Evolutionary conservation across 30 jellyfish, hydroid and myxozoan genomes (phyloP).

Genomic region (Aurelia sp.): DNA sequence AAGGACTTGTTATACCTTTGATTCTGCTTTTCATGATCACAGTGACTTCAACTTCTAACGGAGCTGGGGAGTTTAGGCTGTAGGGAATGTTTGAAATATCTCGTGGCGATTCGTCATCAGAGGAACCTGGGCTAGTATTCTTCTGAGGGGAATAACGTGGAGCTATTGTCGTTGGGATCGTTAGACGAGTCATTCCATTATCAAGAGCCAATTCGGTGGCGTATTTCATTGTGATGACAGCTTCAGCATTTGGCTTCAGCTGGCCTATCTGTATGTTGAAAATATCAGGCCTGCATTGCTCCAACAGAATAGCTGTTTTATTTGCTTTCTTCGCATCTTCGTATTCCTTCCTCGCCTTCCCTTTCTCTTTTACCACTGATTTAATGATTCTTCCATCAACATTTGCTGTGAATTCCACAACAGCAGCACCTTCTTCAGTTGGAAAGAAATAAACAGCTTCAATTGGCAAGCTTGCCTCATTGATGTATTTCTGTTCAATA

Average conservation of each 20-base stretch:
- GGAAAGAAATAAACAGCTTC: conserved; percentile 15
- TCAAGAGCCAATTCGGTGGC: background rate
- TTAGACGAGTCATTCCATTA: conserved; percentile 6
- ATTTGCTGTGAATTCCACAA: conserved; percentile 5
- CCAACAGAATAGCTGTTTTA: conserved; percentile 20
- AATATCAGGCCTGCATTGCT: conserved; percentile 9
- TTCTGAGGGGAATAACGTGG: conserved; percentile 13
- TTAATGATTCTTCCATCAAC: background rate
- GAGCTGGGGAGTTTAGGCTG: background rate
- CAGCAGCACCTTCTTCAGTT: background rate
- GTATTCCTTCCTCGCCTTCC: background rate
- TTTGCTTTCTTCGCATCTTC: conserved; percentile 18
- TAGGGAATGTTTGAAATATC: background rate
- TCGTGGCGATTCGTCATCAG: background rate
- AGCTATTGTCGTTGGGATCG: conserved; percentile 2
- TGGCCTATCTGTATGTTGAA: conserved; percentile 10
- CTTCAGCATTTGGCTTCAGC: background rate
- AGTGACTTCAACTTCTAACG: background rate
- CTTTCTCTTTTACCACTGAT: conserved; percentile 1
- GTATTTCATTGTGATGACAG: background rate
- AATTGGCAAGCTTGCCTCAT: conserved; percentile 2
- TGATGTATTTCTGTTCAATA: background rate
- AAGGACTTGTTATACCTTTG: background rate
- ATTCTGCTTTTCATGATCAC: background rate
- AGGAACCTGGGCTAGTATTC: no score